phyloP scores from a whole-genome alignment of 2,113 vertebrate genomes.

The Malurus cyaneus region DNA sequence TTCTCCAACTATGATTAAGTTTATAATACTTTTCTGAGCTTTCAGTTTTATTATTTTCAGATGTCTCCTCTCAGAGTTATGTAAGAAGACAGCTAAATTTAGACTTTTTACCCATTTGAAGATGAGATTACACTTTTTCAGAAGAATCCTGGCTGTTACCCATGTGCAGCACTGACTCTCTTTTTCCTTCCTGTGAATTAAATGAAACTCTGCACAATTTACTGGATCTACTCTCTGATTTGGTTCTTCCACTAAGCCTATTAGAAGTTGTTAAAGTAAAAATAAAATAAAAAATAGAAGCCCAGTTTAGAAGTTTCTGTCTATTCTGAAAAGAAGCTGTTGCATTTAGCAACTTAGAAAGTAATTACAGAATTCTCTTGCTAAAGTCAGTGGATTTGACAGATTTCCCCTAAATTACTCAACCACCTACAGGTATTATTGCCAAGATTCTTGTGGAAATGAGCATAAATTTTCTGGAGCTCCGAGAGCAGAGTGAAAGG shows the following conservation, averaged over 20 bases:
- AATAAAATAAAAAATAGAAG: not conserved
- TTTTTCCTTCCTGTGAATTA: not conserved
- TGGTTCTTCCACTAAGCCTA: not conserved
- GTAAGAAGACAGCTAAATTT: not conserved
- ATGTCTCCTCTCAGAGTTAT: not conserved
- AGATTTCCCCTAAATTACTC: constrained; percentile 76
- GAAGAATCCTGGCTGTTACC: not conserved
- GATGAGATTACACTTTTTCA: not conserved
- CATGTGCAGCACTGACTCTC: not conserved
- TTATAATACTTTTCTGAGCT: not conserved
- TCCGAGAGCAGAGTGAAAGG: constrained; percentile 73
- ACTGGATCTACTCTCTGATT: not conserved
- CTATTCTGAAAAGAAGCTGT: constrained; percentile 4
- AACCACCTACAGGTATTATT: constrained; percentile 73
- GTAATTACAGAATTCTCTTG: constrained; percentile 55
- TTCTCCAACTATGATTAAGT: not conserved
- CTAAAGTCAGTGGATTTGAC: constrained; percentile 63
- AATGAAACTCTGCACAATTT: not conserved
- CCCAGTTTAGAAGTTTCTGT: constrained; percentile 37
- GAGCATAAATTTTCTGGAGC: constrained; percentile 76
- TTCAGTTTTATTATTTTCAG: not conserved
- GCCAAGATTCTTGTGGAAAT: constrained; percentile 69
- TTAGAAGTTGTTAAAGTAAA: constrained; percentile 20
- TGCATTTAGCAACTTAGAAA: constrained; percentile 54
- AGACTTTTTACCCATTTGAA: not conserved